These are phyloP conservation scores for Sebastiscus albofasciatus DNA, from an alignment of 2,797 vertebrate species.

Conservation along the genomic window DNA sequence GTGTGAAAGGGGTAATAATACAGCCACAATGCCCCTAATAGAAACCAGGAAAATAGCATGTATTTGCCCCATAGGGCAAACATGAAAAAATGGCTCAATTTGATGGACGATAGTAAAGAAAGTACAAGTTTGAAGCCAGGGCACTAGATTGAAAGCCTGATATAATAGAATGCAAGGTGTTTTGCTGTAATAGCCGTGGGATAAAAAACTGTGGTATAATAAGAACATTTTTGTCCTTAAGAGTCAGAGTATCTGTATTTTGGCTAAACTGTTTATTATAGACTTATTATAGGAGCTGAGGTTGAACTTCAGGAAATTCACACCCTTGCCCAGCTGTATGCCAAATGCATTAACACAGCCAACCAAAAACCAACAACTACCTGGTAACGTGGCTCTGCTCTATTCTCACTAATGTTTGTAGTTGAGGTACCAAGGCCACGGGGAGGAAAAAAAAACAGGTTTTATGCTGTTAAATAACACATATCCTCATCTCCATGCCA, in stretches of 20 bases:
- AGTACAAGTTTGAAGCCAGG: not conserved
- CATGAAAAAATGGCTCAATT: not conserved
- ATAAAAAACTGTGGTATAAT: not conserved
- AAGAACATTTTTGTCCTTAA: not conserved
- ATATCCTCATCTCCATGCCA: not conserved
- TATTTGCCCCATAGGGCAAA: too few species aligned
- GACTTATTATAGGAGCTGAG: too few species aligned
- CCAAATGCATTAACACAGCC: not conserved
- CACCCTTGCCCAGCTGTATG: not conserved
- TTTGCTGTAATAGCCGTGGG: not conserved
- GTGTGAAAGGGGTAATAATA: too few species aligned
- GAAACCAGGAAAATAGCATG: too few species aligned
- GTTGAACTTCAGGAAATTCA: not conserved
- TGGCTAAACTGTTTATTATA: too few species aligned
- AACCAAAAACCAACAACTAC: not conserved
- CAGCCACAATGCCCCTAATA: too few species aligned
- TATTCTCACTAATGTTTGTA: not conserved
- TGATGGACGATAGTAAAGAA: not conserved
- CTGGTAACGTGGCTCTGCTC: not conserved
- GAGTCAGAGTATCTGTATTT: too few species aligned
- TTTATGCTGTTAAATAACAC: conserved; percentile 16
- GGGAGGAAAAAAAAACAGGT: not conserved
- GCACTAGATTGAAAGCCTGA: not conserved
- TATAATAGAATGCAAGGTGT: not conserved
- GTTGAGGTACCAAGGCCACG: not conserved